These are phyloP conservation scores for Germaria angustata DNA, from an alignment of 2,888 invertebrate genomes.

Conservation along the genomic window DNA sequence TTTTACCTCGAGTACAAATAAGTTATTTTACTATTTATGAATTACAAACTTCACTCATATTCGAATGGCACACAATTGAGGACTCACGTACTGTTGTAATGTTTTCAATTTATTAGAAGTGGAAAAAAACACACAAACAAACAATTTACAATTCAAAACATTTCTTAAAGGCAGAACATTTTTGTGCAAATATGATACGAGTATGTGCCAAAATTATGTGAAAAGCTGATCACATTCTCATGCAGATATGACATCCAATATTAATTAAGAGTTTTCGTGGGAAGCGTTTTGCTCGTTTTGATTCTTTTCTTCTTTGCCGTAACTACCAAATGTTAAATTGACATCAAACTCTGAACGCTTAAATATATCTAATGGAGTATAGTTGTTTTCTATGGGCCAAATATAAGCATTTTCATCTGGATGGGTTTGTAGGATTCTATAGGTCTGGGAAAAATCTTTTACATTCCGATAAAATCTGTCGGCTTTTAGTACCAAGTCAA, in stretches of 20 bases:
- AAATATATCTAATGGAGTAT: constrained; percentile 73
- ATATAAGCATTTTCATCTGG: constrained; percentile 72
- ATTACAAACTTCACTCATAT: background rate
- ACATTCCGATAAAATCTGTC: constrained; percentile 72
- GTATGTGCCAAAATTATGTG: background rate
- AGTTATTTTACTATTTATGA: constrained; percentile 37
- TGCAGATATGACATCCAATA: background rate
- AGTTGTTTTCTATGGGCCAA: constrained; percentile 76
- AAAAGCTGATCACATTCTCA: background rate
- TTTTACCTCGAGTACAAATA: constrained; percentile 8
- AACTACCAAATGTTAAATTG: constrained; percentile 74
- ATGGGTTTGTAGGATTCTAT: constrained; percentile 67
- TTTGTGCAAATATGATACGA: constrained; percentile 9
- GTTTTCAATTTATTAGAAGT: background rate
- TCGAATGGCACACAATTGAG: constrained; percentile 38
- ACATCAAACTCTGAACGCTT: constrained; percentile 74
- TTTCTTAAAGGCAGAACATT: background rate
- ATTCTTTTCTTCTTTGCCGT: constrained; percentile 68
- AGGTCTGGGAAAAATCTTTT: constrained; percentile 68
- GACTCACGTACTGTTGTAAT: constrained; percentile 58
- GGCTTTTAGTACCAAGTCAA: constrained; percentile 73
- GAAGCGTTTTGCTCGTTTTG: background rate
- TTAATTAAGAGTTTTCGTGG: background rate
- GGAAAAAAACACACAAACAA: background rate
- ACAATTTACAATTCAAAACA: constrained; percentile 35